Evolutionary conservation across 2,797 vertebrate species (phyloP).

Genomic region (Coccyzus lansbergi): DNA sequence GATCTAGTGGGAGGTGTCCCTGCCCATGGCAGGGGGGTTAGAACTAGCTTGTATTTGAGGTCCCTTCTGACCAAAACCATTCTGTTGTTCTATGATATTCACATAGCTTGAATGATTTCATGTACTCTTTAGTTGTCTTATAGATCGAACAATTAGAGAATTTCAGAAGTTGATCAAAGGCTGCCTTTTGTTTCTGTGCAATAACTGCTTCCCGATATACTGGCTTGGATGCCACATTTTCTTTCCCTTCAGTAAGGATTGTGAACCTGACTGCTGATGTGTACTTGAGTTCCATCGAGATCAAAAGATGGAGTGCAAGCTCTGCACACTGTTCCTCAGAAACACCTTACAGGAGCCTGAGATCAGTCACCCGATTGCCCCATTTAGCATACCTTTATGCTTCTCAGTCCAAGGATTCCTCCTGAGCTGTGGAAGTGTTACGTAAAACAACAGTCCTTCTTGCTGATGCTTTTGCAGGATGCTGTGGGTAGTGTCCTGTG

Average conservation of each 20-base stretch:
- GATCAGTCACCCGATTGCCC: not conserved
- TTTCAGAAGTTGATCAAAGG: not conserved
- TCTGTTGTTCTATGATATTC: not conserved
- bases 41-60: no score
- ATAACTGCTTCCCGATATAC: not conserved
- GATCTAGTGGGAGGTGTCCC: no score
- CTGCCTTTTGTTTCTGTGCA: not conserved
- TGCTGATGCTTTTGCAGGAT: not conserved
- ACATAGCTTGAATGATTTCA: not conserved
- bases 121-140: not conserved
- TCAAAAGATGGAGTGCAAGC: not conserved
- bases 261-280: not conserved
- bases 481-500: not conserved
- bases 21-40: no score
- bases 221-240: not conserved
- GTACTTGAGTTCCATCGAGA: not conserved
- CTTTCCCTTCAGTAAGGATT: not conserved
- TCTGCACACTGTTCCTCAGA: rapidly evolving
- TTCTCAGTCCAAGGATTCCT: not conserved
- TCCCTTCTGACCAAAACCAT: no score
- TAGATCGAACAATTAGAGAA: not conserved
- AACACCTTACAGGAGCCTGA: not conserved
- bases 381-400: not conserved
- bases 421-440: not conserved
- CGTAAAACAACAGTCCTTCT: not conserved